Base-by-base conservation (phyloP, 1,140 invertebrate species). In the Achroia grisella region DNA sequence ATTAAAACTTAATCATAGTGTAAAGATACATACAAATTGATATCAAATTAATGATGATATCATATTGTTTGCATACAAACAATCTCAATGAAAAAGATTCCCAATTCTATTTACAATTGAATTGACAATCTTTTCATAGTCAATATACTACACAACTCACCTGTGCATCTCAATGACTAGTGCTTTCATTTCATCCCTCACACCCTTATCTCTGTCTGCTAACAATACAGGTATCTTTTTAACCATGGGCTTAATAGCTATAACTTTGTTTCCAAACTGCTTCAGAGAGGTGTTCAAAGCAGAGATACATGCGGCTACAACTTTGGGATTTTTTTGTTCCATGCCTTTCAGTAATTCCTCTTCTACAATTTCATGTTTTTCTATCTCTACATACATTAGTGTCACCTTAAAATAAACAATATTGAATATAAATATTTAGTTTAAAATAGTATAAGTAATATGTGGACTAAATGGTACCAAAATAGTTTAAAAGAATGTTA, bases 271-370 rank as follows among this genome's bases (percentile, higher is more conserved):
- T 9, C 97, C 97, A 88, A 98, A 99, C 68, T 96, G 93, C 86
- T 89, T 91, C 1, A 98, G 80, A 1, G 93, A 92, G 42, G 92
- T 87, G 15, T 92, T 93, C 4, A 95, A 70, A 10, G 92, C 89
- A 10, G 90, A 86, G n/a, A 97, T 89, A 78, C 94, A 97, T 0
- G 92, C 95, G 2, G 93, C 84, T 3, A 97, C 93, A 52, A 98
- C 95, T 88, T 98, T 99, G 0, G 97, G 97, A 84, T 98, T 97
- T 82, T 99, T 99, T 46, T 93, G 92, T 56, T 97, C 96, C 73
- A 97, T 92, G 15, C 97, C 97, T 87, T 97, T 98, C 2, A 97
- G 86, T 4, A 98, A 85, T 84, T 98, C 96, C 67, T 99, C 97
- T 74, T 94, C 87, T 0, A 97, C 95, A 30, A 91, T 77, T 60